phyloP scores from a whole-genome alignment of 2,888 invertebrate species.

The Brachylomia viminalis region DNA sequence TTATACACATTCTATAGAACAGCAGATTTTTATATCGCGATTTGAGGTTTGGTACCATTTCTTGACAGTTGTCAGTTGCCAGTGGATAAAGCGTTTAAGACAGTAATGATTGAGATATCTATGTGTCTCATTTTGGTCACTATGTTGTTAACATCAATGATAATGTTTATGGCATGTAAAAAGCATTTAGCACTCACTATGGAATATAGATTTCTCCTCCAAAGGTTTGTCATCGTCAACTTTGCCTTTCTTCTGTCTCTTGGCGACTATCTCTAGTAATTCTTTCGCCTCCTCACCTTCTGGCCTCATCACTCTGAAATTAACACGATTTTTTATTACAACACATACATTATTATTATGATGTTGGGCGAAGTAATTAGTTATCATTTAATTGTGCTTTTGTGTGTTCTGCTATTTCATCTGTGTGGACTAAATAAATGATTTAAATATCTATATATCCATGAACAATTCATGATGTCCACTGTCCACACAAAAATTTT shows the following conservation, averaged over 20 bases:
- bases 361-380: too few species aligned
- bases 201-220: constrained; percentile 98
- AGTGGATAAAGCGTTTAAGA: neutral
- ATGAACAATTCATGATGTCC: too few species aligned
- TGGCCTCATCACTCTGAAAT: constrained; percentile 94
- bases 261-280: constrained; percentile 97
- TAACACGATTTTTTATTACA: neutral
- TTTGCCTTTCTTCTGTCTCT: constrained; percentile 96
- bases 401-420: too few species aligned
- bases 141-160: neutral
- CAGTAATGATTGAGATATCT: neutral
- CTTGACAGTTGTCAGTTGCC: too few species aligned
- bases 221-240: constrained; percentile 97
- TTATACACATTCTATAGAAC: too few species aligned
- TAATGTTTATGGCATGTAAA: neutral
- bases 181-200: constrained; percentile 91
- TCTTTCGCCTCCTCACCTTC: constrained; percentile 98
- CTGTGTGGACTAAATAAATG: too few species aligned
- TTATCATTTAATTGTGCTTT: too few species aligned
- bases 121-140: neutral
- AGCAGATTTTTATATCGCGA: too few species aligned
- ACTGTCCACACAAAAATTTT: too few species aligned
- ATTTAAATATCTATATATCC: too few species aligned
- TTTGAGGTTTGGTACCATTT: too few species aligned
- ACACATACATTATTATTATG: neutral